A percentile compares a stretch with the other conserved stretches of the same genome.
These are phyloP conservation scores for Brenthis ino DNA, from an alignment of 2,888 invertebrate species.

Conservation along the genomic window DNA sequence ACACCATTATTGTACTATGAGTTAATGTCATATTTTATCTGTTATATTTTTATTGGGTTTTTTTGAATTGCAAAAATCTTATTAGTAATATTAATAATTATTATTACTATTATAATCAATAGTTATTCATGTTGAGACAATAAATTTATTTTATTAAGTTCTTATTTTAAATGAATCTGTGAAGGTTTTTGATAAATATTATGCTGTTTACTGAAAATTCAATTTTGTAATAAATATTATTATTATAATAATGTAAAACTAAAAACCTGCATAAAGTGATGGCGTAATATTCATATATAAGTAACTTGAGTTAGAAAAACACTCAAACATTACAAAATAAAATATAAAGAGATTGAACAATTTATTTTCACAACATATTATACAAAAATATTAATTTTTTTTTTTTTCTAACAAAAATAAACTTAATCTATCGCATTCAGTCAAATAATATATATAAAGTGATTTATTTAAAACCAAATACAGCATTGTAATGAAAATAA, in stretches of 20 bases:
- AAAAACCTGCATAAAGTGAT: too few species aligned
- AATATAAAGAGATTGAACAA: not conserved
- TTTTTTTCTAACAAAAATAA: slow-evolving; percentile 49
- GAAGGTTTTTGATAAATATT: too few species aligned
- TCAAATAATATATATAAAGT: slow-evolving; percentile 46
- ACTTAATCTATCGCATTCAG: slow-evolving; percentile 51
- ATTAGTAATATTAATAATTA: not conserved
- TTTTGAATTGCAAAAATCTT: not conserved
- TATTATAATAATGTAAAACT: too few species aligned
- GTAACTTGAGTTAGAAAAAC: not conserved
- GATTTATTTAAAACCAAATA: slow-evolving; percentile 45
- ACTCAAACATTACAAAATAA: not conserved
- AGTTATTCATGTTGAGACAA: too few species aligned
- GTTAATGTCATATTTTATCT: slow-evolving; percentile 3
- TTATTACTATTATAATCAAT: too few species aligned
- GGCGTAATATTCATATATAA: not conserved
- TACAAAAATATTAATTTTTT: slow-evolving; percentile 35
- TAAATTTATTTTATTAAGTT: too few species aligned
- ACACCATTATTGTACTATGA: not conserved
- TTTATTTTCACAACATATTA: slow-evolving; percentile 4
- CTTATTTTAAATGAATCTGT: too few species aligned
- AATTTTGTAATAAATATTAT: too few species aligned
- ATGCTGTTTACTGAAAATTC: too few species aligned
- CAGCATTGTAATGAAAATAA: slow-evolving; percentile 38
- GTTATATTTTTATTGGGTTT: not conserved